Evolutionary conservation across 1,140 invertebrate genomes (phyloP), one percentile per base, ranked within the genome.

Genomic region (Pinna nobilis): DNA sequence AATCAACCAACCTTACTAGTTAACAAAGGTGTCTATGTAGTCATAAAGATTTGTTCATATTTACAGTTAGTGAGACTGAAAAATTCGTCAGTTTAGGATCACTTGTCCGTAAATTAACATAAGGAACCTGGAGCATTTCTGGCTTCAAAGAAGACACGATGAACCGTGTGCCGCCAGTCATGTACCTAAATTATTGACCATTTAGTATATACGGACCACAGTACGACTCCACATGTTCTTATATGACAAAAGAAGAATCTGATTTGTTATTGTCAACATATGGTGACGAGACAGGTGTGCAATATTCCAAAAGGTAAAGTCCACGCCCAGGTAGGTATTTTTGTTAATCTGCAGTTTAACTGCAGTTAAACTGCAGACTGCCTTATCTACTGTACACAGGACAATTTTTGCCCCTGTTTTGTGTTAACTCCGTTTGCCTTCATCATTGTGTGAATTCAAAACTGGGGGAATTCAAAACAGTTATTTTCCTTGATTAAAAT

Each of bases 201-300:
- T 99, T 97, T 90, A 94, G 95, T 41, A 97, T 96, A 2, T 98
- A 98, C 90, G 97, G 97, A 3, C 98, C 98, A 0, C 93, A 93
- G 23, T 97, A 97, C 88, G 97, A 99, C 88, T 97, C 96, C 0
- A 97, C 96, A 2, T 98, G 98, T 91, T 93, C 97, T 0, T 98
- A 96, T 83, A 89, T 99, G 23, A 96, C 93, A 13, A 96, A 97
- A 86, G 95, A 97, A 77, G 97, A 99, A 85, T 95, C 95, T 1
- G 96, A 98, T 83, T 86, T 99, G 70, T 92, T 99, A 0, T 93
- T 95, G 5, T 93, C 94, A 74, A 97, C 96, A 0, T 97, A 98
- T 84, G 97, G 96, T 0, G 94, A 95, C 88, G 95, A 96, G 70
- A 92, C 92, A n/a, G 94, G 94, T 30, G 92, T 95, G 1, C 93